Percentiles rank a stretch among this genome's conserved stretches.
These are phyloP conservation scores for Tuta absoluta DNA, from an alignment of 2,888 invertebrate species.

Conservation along the genomic window DNA sequence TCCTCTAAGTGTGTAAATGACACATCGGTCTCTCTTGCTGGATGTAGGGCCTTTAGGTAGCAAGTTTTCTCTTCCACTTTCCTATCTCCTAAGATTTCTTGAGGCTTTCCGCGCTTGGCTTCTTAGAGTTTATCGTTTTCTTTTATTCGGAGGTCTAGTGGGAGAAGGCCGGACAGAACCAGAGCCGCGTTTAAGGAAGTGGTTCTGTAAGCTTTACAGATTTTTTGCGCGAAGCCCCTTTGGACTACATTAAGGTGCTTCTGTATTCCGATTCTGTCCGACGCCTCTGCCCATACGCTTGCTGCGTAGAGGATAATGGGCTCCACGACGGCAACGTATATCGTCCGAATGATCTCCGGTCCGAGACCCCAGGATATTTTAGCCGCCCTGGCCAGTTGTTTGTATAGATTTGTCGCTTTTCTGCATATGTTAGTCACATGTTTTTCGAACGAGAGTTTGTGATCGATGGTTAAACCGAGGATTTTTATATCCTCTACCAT, in stretches of 20 bases:
- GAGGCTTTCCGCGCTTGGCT: no score
- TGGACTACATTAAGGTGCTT: conserved; percentile 8
- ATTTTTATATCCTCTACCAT: conserved; percentile 28
- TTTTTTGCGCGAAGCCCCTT: not conserved
- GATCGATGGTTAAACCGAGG: conserved; percentile 31
- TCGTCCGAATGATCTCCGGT: no score
- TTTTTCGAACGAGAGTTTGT: conserved; percentile 16
- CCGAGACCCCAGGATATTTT: no score
- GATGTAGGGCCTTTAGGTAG: no score
- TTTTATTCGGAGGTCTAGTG: no score
- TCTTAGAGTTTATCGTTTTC: no score
- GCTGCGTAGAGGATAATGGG: conserved; percentile 21
- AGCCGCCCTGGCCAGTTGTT: no score
- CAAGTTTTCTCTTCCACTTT: no score
- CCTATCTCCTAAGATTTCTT: no score
- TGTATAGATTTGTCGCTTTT: conserved; percentile 12
- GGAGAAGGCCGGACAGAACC: no score
- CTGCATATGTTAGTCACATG: conserved; percentile 15
- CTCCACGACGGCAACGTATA: conserved; percentile 24
- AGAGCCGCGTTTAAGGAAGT: no score
- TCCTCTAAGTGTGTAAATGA: not conserved
- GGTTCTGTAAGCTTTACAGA: not conserved
- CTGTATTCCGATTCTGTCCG: not conserved
- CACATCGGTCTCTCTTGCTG: no score
- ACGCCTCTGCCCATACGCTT: conserved; percentile 27